Evolutionary conservation across 2,113 vertebrate genomes (phyloP), one percentile per base, ranked within the genome.

Genomic region (Cyphomyrus discorhynchus): DNA sequence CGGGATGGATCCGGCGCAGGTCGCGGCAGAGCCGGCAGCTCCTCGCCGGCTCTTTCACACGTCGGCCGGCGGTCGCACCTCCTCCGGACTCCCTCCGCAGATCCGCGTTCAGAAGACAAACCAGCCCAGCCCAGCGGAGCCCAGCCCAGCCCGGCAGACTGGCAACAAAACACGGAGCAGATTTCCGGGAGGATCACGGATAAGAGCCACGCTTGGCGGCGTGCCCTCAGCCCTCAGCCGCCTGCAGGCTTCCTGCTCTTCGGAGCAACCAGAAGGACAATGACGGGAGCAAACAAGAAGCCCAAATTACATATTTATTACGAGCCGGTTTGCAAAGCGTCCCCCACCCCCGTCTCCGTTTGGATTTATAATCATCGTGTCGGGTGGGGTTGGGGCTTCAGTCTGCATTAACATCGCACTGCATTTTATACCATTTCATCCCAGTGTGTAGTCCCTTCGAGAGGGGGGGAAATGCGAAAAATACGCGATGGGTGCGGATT

Each of bases 151-250:
- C 86, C 58, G 10, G 27, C 11, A 66, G 47, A 56, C 45, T 27
- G 83, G n/a, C 2, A 45, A 39, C 10, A 94, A 95, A 93, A 93
- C 89, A 47, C 86, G 95, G 93, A 91, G 31, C 92, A 91, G 93
- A 94, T 45, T 46, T 6, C 0, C 39, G 83, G 70, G 66, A 52
- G 47, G 85, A 52, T 50, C 85, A 13, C 27, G 85, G 85, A 56
- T 2, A 49, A 86, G 21, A 45, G 46, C 42, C 3, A 19, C 31
- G 88, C 35, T 53, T 35, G 35, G 35, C 70, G 13, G 47, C 3
- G 17, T 45, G 31, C 56, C 53, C 27, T 35, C n/a, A 13, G 52
- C 52, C 52, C 52, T 19, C 27, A 70, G 9, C 27, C n/a, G n/a
- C n/a, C 62, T 31, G n/a, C 46, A 8, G 47, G 49, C 24, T 52